phyloP scores from a whole-genome alignment of 2,113 vertebrate species.

The Saguinus imperator region DNA sequence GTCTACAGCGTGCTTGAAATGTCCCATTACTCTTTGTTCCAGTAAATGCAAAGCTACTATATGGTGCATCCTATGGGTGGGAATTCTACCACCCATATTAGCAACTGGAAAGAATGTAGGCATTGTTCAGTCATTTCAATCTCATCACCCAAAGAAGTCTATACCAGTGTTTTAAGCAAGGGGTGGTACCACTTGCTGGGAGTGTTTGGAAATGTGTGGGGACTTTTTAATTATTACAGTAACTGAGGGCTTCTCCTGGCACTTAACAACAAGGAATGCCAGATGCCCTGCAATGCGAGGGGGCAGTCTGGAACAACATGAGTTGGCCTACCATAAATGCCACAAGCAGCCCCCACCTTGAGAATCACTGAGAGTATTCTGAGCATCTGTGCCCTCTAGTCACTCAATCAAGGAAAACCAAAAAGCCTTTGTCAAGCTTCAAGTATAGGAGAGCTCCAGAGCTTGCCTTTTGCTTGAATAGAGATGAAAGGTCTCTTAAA shows the following conservation, averaged over 20 bases:
- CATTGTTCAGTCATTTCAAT: neutral
- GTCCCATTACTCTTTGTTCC: neutral
- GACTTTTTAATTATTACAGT: neutral
- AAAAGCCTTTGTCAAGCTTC: neutral
- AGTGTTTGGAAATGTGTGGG: neutral
- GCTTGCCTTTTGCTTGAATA: neutral
- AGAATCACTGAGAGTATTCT: neutral
- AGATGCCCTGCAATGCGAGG: neutral
- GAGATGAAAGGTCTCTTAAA: neutral
- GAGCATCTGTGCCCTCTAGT: neutral
- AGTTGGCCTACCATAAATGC: neutral
- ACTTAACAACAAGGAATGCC: neutral
- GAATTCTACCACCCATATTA: neutral
- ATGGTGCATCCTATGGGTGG: neutral
- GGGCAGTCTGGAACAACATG: neutral
- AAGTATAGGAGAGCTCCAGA: neutral
- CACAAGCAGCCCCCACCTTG: neutral
- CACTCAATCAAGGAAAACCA: neutral
- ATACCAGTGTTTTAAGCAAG: neutral
- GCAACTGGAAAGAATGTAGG: conserved; percentile 1
- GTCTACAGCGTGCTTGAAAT: neutral
- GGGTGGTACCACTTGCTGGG: neutral
- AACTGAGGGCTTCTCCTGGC: neutral
- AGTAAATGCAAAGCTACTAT: neutral
- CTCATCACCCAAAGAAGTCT: neutral